A percentile compares a stretch with the other conserved stretches of the same genome.
These are phyloP conservation scores for Oedothorax gibbosus DNA, from an alignment of 1,140 invertebrate species.

Conservation along the genomic window DNA sequence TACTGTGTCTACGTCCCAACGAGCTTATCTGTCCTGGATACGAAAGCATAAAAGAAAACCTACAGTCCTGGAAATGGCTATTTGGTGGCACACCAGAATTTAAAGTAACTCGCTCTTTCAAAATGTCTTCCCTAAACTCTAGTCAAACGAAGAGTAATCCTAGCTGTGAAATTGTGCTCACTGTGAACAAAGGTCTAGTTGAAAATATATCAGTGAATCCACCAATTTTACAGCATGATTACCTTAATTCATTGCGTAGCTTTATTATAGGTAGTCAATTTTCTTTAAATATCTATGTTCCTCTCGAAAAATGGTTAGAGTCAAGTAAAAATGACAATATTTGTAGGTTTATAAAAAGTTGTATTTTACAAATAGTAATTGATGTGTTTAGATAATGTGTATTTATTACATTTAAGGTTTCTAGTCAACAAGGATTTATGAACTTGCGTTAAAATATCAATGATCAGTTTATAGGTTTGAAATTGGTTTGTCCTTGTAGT, in stretches of 20 bases:
- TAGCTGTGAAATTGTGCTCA: slow-evolving; percentile 5
- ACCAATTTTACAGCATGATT: slow-evolving; percentile 26
- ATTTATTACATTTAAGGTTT: neutral
- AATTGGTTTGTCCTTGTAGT: neutral
- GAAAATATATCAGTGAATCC: slow-evolving; percentile 26
- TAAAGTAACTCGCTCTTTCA: slow-evolving; percentile 64
- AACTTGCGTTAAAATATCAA: neutral
- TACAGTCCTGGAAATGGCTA: slow-evolving; percentile 87
- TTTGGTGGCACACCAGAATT: slow-evolving; percentile 91
- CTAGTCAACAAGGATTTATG: neutral
- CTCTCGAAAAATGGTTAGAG: slow-evolving; percentile 1
- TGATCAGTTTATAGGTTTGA: neutral
- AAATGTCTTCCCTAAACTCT: slow-evolving; percentile 18
- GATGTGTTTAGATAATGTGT: slow-evolving; percentile 15
- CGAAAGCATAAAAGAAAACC: slow-evolving; percentile 74
- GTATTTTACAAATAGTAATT: slow-evolving; percentile 33
- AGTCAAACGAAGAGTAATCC: neutral
- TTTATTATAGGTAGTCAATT: slow-evolving; percentile 17
- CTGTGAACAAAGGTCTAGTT: slow-evolving; percentile 15
- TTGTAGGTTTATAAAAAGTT: slow-evolving; percentile 7
- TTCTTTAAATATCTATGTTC: neutral
- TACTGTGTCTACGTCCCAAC: slow-evolving; percentile 80
- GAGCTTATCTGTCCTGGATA: slow-evolving; percentile 89
- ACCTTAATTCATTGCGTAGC: neutral
- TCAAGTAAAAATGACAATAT: neutral